Evolutionary conservation across 2,888 invertebrate species (phyloP).

Genomic region (Scaeva pyrastri): DNA sequence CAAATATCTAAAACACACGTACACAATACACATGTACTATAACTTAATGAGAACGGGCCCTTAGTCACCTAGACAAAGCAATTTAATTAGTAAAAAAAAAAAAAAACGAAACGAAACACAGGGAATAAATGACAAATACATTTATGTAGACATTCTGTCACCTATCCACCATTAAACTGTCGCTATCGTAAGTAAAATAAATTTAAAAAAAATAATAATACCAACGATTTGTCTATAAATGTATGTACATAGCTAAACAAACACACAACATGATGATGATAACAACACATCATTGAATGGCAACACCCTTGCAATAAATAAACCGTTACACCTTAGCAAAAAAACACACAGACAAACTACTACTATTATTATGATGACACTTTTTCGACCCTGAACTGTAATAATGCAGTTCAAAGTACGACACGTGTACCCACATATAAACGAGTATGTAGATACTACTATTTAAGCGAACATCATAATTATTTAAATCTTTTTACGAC

Average conservation of each 20-base stretch:
- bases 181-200: slow-evolving; percentile 3
- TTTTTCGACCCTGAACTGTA: slow-evolving; percentile 35
- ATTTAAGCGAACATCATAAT: background rate
- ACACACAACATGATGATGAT: too few relatives aligned
- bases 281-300: background rate
- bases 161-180: background rate
- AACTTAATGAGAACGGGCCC: too few relatives aligned
- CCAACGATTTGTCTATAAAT: background rate
- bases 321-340: slow-evolving; percentile 31
- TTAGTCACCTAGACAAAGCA: background rate
- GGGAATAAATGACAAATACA: slow-evolving; percentile 21
- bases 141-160: slow-evolving; percentile 35
- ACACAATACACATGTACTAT: too few relatives aligned
- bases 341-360: background rate
- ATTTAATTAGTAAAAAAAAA: slow-evolving; percentile 4
- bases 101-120: background rate
- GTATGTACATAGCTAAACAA: too few relatives aligned
- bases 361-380: slow-evolving; percentile 6
- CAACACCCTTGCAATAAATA: slow-evolving; percentile 13
- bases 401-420: slow-evolving; percentile 38
- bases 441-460: too few relatives aligned
- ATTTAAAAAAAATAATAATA: background rate
- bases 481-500: slow-evolving; percentile 16
- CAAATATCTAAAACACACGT: too few relatives aligned
- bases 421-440: slow-evolving; percentile 34